Base-by-base conservation (phyloP, 2,113 vertebrate species). In the Raja brachyura region DNA sequence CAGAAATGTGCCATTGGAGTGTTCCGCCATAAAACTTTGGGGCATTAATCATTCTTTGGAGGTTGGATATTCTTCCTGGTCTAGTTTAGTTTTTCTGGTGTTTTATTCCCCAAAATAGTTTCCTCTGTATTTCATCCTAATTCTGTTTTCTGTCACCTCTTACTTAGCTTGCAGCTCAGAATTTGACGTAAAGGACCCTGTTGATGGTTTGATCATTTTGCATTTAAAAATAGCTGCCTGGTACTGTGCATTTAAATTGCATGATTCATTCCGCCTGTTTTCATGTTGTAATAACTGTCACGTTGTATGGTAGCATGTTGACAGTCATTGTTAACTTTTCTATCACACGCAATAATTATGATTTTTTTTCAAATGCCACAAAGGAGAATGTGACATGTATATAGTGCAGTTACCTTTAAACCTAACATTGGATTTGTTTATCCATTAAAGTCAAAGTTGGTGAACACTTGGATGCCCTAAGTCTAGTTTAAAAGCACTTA, bases 221-320 rank as follows among this genome's bases (percentile, higher is more conserved):
- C 68, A 92, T 33, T 74, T 92, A 73, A 92, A 92, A 92, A 92
- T 92, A 92, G 66, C 39, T 48, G 39, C 16, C 31, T 70, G 66
- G 63, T 25, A 90, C 61, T 22, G 33, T 90, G 66, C 31, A 90
- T 66, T 90, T 70, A 90, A 39, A 33, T 66, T 90, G 86, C 63
- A 68, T 90, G 63, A 90, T 39, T 90, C 61, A 66, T 16, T 90
- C 61, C 68, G 66, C 61, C 83, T 70, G 20, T 70, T 70, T 70
- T 70, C 7, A 22, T 8, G 66, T 90, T 39, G n/a, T 70, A 90
- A 90, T 90, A 33, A 90, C 33, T 92, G 90, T 48, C 39, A 92
- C 66, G 54, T 92, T 74, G 68, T 25, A 48, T 11, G 33, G 31
- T 63, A 90, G 11, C 63, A 90, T 70, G 63, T 73, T 90, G 63